Percentiles rank a stretch among this genome's conserved stretches.
These are phyloP conservation scores for Pseudotriccus pelzelni DNA, from an alignment of 2,797 vertebrate genomes.

Conservation along the genomic window DNA sequence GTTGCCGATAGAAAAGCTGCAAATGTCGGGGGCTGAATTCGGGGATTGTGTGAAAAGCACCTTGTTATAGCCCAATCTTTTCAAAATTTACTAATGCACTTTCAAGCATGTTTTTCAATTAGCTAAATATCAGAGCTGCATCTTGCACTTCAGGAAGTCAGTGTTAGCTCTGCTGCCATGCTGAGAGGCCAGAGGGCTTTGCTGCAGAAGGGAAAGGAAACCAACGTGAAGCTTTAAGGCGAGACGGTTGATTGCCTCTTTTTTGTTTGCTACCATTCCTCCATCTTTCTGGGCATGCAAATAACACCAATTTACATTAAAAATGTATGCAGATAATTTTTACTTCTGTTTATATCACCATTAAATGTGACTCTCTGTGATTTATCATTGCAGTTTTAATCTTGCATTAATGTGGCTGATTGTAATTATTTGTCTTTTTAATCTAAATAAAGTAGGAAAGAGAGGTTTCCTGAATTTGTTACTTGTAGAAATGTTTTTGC, in stretches of 20 bases:
- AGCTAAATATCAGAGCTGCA: conserved; percentile 54
- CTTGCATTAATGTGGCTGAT: background rate
- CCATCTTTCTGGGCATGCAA: background rate
- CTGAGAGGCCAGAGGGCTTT: conserved; percentile 43
- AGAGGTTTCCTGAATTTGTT: background rate
- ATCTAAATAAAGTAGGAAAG: background rate
- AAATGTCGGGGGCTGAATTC: background rate
- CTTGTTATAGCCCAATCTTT: conserved; percentile 20
- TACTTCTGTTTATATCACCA: background rate
- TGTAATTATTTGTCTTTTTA: conserved; percentile 23
- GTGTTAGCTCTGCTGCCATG: conserved; percentile 16
- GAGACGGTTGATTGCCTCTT: background rate
- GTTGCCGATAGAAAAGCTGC: fast-evolving
- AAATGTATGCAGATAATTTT: conserved; percentile 11
- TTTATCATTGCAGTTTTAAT: background rate
- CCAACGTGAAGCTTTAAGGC: background rate
- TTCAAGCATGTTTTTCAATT: conserved; percentile 57
- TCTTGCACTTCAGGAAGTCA: conserved; percentile 39
- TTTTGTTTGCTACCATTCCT: background rate
- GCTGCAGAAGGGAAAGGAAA: conserved; percentile 14
- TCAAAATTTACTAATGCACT: conserved; percentile 53
- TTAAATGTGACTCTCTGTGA: background rate
- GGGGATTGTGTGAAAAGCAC: background rate
- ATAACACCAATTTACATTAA: background rate
- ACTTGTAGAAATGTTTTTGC: background rate